Evolutionary conservation across 2,888 invertebrate genomes (phyloP), one percentile per base, ranked within the genome.

Genomic region (Drosophila yooni): DNA sequence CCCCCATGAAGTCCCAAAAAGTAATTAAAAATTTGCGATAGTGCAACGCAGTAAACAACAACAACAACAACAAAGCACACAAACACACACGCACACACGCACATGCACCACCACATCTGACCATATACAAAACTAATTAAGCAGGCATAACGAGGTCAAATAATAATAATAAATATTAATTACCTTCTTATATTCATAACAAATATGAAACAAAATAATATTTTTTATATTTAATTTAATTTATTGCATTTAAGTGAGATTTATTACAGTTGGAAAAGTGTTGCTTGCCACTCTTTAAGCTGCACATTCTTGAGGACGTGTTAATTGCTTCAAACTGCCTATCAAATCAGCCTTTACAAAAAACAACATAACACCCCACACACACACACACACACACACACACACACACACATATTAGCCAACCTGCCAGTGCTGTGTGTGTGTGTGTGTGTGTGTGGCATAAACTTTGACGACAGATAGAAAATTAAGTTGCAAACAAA

Each of bases 401-500:
- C 21, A n/a, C n/a, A 33, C 0, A 33, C 1, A 40, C 13, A 21
- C 11, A 11, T 46, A 46, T 36, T 33, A 27, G 25, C 27, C 59
- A 63, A 63, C 59, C 59, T 58, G 53, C 38, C 34, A 48, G 57
- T 25, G 18, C 27, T 13, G 21, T 27, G 4, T 59, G 36, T n/a
- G 29, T 65, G 53, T 61, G 21, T 59, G 56, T 63, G 51, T 64
- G 59, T 70, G 67, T 69, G n/a, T n/a, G 68, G 46, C 72, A 52
- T 50, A 80, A 87, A 88, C 74, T 90, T 89, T 72, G 76, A 81
- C 80, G 87, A 90, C 87, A 90, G 87, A 88, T 87, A 90, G 78
- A 79, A 90, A 89, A 84, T 89, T 83, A 86, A 88, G 89, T 90
- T 83, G 82, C 88, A 83, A 88, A 88, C 88, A 85, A 89, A 88